Evolutionary conservation across 2,888 invertebrate genomes (phyloP), one percentile per base, ranked within the genome.

Genomic region (Drosophila maculinotata): DNA sequence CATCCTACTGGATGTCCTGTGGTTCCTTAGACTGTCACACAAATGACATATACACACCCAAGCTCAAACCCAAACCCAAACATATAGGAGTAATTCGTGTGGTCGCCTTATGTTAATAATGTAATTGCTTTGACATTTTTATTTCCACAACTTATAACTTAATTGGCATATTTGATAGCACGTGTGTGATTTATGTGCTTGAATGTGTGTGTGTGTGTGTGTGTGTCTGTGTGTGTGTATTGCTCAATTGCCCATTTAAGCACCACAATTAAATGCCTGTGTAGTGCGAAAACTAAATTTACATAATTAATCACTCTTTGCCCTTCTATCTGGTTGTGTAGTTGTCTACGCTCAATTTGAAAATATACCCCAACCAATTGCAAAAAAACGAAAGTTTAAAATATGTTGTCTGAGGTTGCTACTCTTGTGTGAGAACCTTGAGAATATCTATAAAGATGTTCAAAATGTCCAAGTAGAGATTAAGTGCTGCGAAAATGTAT

Each of bases 401-500:
- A 20, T 20, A 20, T n/a, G n/a, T n/a, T n/a, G 20, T 20, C 20
- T 20, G 20, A 20, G 2, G 20, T 10, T 28, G 2, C 42, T 58
- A 69, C 2, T 69, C 51, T 1, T 66, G 56, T 5, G 58, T 48
- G 14, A 68, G 48, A 15, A 88, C 48, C 1, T 94, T 93, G 47
- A 98, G 93, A 79, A 98, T 95, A 91, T 96, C 96, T 67, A 97
- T 87, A 93, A 98, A 98, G 72, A 98, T 95, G 89, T 97, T 96
- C 77, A 97, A 92, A 74, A 98, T 94, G 90, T 98, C 97, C 76
- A 97, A 91, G 87, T 98, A 98, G 1, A 98, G 92, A 90, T 95
- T 97, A 36, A 98, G 93, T 0, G 97, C 96, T 0, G 97, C 98
- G 90, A 98, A 97, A 76, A 98, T 95, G 91, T 98, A 98, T 88